These are phyloP conservation scores for Sinhomidia bicolor DNA, from an alignment of 2,888 invertebrate genomes.

Conservation along the genomic window DNA sequence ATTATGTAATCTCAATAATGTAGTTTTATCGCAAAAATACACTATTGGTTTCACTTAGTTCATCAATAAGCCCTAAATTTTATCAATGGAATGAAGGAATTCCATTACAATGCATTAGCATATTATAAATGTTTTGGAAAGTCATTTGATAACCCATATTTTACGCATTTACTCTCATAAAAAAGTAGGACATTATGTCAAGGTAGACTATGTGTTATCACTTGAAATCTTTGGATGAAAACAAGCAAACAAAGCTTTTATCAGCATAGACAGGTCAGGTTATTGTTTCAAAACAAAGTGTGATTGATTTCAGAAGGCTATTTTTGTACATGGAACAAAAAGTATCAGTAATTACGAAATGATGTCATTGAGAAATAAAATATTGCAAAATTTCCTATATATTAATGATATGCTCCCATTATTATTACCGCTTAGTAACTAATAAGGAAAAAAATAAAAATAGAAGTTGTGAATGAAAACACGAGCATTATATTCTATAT, in stretches of 20 bases:
- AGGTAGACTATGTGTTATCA: background rate
- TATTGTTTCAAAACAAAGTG: too few relatives aligned
- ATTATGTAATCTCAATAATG: background rate
- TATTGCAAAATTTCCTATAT: too few relatives aligned
- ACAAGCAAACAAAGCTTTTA: background rate
- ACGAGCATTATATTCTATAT: too few relatives aligned
- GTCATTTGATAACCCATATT: background rate
- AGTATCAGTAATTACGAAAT: background rate
- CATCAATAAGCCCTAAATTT: background rate
- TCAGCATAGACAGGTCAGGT: background rate
- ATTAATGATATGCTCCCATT: too few relatives aligned
- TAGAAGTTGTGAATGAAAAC: too few relatives aligned
- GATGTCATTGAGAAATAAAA: too few relatives aligned
- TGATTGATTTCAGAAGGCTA: background rate
- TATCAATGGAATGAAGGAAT: background rate
- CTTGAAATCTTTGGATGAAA: background rate
- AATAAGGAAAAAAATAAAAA: too few relatives aligned
- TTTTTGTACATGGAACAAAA: background rate
- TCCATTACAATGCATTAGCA: background rate
- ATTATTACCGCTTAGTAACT: too few relatives aligned
- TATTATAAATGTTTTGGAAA: background rate
- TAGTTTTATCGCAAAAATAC: background rate
- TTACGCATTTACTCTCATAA: background rate
- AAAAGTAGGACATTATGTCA: conserved; percentile 20
- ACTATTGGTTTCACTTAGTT: background rate